Evolutionary conservation across 2,113 vertebrate genomes (phyloP), one percentile per base, ranked within the genome.

Genomic region (Fukomys damarensis): DNA sequence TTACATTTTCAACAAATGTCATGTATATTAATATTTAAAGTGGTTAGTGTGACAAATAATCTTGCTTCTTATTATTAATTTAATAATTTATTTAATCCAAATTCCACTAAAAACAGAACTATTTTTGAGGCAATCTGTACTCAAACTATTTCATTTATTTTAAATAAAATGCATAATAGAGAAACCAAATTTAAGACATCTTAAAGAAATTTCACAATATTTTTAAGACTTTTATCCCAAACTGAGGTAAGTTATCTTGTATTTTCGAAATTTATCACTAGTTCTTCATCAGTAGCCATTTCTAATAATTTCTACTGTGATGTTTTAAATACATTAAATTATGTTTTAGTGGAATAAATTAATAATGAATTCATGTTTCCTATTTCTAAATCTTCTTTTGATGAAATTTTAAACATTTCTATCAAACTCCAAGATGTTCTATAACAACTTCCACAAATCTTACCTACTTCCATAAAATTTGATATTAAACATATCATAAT

Each of bases 301-400:
- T 96, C 30, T 7, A 65, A 66, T 80, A 35, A 43, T 46, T 74
- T 46, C 43, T 76, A 19, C 30, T 17, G 11, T 72, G 7, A 43
- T 54, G 12, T 54, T 79, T 80, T 92, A 92, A 92, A 88, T 68
- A 76, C 74, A 66, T 41, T 81, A 70, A 91, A n/a, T 63, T 81
- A 65, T 63, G 14, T 63, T 81, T 76, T 95, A 26, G 41, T 80
- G 58, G 79, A 93, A 80, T 1, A 77, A 61, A 70, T 70, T 4
- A 86, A 86, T 77, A 38, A 32, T 1, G 38, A 13, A 14, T 82
- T 46, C 22, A 41, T 91, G 77, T 68, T 94, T 91, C 16, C 28
- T 80, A 63, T 30, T 28, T 92, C 6, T 56, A 3, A 89, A 89
- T 46, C 7, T 90, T 63, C 11, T 61, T 82, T 83, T 58, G 26